phyloP scores from a whole-genome alignment of 1,140 invertebrate species.

The Orchestia grillus region DNA sequence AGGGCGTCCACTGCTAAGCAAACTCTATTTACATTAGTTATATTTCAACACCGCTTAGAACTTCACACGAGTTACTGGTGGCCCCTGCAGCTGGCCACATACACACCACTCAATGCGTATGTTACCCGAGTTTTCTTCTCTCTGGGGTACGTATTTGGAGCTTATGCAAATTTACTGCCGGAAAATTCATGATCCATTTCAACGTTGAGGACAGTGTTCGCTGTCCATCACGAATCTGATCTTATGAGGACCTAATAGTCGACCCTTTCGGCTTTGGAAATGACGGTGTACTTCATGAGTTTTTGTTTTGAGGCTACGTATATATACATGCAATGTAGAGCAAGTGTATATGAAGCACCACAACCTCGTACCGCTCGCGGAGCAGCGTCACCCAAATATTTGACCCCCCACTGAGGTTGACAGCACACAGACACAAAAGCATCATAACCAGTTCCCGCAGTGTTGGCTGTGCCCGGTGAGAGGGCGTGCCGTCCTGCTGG shows the following conservation, averaged over 20 bases:
- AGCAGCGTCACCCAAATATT: not conserved
- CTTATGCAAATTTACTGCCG: not conserved
- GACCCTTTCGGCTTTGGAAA: not conserved
- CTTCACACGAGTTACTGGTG: not conserved
- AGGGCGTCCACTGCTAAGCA: not conserved
- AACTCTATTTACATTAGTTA: not conserved
- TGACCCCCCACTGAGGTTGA: not conserved
- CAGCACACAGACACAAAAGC: not conserved
- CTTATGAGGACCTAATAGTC: not conserved
- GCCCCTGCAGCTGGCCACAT: not conserved
- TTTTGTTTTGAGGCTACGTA: not conserved
- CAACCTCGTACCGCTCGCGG: no score
- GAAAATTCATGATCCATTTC: not conserved
- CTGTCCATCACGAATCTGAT: not conserved
- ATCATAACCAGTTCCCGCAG: not conserved
- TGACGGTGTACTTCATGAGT: not conserved
- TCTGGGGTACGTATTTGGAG: not conserved
- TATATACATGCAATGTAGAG: not conserved
- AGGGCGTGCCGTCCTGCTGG: not conserved
- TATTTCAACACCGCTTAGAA: not conserved
- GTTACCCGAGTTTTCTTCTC: not conserved
- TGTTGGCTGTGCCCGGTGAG: not conserved
- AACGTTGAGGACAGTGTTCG: not conserved
- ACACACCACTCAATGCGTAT: not conserved
- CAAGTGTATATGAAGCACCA: not conserved